phyloP scores from a whole-genome alignment of 2,888 invertebrate species.

The Mythimna lalbum region DNA sequence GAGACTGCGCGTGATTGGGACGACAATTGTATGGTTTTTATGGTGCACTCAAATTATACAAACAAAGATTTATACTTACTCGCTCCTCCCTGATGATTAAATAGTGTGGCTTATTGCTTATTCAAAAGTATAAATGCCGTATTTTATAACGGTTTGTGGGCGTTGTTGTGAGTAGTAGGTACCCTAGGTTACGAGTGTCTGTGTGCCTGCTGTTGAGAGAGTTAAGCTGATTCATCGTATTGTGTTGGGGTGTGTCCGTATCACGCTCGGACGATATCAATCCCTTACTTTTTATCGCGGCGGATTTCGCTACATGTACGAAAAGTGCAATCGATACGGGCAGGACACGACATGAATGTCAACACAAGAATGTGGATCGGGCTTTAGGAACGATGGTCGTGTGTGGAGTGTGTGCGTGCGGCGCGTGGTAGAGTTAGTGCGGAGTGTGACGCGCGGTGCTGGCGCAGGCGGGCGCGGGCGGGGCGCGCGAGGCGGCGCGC shows the following conservation, averaged over 20 bases:
- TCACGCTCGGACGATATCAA: not conserved
- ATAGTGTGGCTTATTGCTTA: constrained; percentile 10
- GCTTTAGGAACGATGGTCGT: not conserved
- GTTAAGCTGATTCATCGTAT: not conserved
- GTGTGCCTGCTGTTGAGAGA: not conserved
- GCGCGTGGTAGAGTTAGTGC: constrained; percentile 6
- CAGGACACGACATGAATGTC: not conserved
- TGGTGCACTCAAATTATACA: not conserved
- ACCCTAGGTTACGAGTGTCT: not conserved
- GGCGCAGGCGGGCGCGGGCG: constrained; percentile 61
- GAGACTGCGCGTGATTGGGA: too few relatives aligned
- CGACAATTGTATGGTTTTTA: not conserved
- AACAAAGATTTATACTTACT: not conserved
- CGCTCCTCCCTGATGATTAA: not conserved
- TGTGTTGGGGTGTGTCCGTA: not conserved
- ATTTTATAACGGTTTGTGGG: not conserved
- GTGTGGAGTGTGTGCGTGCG: constrained; percentile 8
- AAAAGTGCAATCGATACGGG: not conserved
- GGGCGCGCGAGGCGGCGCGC: constrained; percentile 91
- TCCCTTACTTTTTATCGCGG: not conserved
- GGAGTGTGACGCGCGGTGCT: constrained; percentile 57
- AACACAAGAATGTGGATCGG: constrained; percentile 4
- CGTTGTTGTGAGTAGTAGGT: not conserved
- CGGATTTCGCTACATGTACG: not conserved
- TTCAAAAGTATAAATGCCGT: not conserved